These are phyloP conservation scores for Zaprionus ghesquierei DNA, from an alignment of 1,140 invertebrate species.

Conservation along the genomic window DNA sequence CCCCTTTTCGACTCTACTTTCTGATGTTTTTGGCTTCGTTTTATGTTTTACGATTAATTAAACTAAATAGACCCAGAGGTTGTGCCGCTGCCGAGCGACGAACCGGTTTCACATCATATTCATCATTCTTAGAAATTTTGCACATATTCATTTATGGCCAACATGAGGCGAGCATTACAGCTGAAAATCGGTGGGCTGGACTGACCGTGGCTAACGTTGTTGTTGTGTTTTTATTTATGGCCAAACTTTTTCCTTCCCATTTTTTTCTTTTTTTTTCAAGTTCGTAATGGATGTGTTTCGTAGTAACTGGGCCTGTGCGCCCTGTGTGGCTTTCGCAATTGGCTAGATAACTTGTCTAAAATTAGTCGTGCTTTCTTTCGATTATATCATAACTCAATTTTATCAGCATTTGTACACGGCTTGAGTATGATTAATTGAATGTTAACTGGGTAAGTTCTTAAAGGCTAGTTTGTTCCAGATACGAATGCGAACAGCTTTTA, in stretches of 20 bases:
- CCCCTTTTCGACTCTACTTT: background rate
- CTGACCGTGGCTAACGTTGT: constrained; percentile 27
- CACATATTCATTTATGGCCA: constrained; percentile 48
- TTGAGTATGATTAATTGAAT: constrained; percentile 58
- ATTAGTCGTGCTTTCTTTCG: constrained; percentile 46
- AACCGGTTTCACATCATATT: constrained; percentile 47
- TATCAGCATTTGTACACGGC: constrained; percentile 43
- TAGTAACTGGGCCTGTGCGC: background rate
- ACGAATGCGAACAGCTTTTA: background rate
- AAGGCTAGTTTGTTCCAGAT: constrained; percentile 8
- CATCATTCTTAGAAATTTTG: constrained; percentile 52
- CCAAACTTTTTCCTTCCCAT: constrained; percentile 4
- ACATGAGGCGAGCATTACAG: constrained; percentile 25
- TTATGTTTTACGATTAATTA: constrained; percentile 58
- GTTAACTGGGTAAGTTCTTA: constrained; percentile 11
- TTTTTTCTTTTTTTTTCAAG: background rate
- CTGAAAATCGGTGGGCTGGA: constrained; percentile 25
- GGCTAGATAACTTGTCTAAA: constrained; percentile 39
- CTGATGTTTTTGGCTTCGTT: constrained; percentile 25
- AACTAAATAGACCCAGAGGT: constrained; percentile 62
- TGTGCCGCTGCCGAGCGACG: background rate
- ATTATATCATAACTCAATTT: constrained; percentile 45
- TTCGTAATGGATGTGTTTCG: background rate
- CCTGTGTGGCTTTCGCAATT: constrained; percentile 43
- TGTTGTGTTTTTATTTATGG: constrained; percentile 34